These are phyloP conservation scores for Trichogramma evanescens DNA, from an alignment of 2,888 invertebrate species.

Conservation along the genomic window DNA sequence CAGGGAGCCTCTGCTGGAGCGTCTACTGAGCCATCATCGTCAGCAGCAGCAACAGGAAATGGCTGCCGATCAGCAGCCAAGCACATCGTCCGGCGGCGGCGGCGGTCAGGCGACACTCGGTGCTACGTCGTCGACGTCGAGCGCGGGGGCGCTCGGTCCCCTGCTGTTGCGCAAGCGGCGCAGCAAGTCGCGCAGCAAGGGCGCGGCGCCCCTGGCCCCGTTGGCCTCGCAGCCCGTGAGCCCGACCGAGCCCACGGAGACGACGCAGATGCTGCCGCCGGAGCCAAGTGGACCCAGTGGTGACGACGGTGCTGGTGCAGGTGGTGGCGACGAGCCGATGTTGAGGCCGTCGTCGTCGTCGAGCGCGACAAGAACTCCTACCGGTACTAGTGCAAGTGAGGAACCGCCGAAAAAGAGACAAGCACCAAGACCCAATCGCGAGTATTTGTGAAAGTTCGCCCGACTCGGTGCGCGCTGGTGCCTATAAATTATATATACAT, in stretches of 20 bases:
- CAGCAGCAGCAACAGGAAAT: neutral
- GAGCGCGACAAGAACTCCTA: conserved; percentile 25
- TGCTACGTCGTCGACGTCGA: neutral
- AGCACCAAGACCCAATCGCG: conserved; percentile 40
- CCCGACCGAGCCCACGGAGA: conserved; percentile 54
- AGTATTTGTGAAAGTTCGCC: conserved; percentile 44
- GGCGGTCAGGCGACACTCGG: neutral
- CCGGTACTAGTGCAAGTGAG: neutral
- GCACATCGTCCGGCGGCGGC: neutral
- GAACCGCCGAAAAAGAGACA: conserved; percentile 37
- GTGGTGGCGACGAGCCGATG: conserved; percentile 26
- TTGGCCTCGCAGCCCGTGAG: conserved; percentile 51
- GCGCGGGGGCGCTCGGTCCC: conserved; percentile 30
- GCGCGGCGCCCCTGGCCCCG: conserved; percentile 49
- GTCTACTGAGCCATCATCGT: conserved; percentile 23
- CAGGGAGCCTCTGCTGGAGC: conserved; percentile 37
- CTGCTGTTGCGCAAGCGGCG: conserved; percentile 52
- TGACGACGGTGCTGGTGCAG: conserved; percentile 51
- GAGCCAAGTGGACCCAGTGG: conserved; percentile 49
- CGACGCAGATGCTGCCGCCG: conserved; percentile 49
- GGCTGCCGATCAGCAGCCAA: neutral
- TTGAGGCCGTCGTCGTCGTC: conserved; percentile 22
- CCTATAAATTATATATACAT: conserved; percentile 3
- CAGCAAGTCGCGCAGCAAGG: conserved; percentile 56
- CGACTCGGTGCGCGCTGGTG: conserved; percentile 11